Evolutionary conservation across 92 coral and sea anemone genomes (phyloP).

Genomic region (Phymanthus crucifer): DNA sequence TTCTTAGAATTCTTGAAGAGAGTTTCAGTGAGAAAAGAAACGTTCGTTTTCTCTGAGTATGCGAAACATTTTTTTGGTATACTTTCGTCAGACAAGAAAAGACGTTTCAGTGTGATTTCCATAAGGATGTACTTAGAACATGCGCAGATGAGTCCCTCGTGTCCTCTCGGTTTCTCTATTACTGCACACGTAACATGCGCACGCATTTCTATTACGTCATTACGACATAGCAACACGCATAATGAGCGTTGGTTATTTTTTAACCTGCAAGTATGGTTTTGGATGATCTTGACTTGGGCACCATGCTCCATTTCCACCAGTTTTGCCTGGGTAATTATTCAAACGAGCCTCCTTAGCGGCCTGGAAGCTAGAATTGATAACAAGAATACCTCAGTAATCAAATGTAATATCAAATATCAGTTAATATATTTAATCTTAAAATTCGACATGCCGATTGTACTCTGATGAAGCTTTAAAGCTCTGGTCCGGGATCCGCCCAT

Average conservation of each 20-base stretch:
- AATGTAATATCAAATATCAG: background rate
- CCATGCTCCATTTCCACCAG: slow-evolving; percentile 49
- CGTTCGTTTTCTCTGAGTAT: too few relatives aligned
- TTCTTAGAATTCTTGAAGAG: too few relatives aligned
- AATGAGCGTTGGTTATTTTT: background rate
- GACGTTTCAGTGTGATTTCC: too few relatives aligned
- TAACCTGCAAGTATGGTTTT: slow-evolving; percentile 45
- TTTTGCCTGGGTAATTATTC: slow-evolving; percentile 20
- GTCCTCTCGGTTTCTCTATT: too few relatives aligned
- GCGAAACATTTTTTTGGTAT: too few relatives aligned
- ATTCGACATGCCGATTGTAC: slow-evolving; percentile 21
- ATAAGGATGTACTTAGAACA: too few relatives aligned
- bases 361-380: slow-evolving; percentile 36
- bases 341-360: slow-evolving; percentile 43
- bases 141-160: too few relatives aligned
- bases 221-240: background rate
- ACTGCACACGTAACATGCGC: too few relatives aligned
- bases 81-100: too few relatives aligned
- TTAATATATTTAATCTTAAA: background rate
- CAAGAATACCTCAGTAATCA: background rate
- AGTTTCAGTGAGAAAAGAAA: too few relatives aligned
- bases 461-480: slow-evolving; percentile 18
- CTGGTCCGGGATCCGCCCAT: slow-evolving; percentile 21
- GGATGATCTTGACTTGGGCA: slow-evolving; percentile 36
- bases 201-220: too few relatives aligned